Evolutionary conservation across 2,113 vertebrate species (phyloP), one percentile per base, ranked within the genome.

Genomic region (Limnothrissa miodon): DNA sequence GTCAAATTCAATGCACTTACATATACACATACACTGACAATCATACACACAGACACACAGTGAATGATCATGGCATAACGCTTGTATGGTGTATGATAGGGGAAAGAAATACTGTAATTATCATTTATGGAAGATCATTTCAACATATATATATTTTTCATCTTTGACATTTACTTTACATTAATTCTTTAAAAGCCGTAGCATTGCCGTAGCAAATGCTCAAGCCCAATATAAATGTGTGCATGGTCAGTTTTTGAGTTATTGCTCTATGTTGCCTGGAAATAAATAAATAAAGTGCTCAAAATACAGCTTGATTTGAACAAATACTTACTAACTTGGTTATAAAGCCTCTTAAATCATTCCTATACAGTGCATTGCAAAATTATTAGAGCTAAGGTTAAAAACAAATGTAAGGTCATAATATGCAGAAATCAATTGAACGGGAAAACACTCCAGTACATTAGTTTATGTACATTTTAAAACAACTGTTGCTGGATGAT

Each of bases 251-350:
- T 70, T 79, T 81, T 84, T 80, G 84, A 89, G 88, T 46, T 78
- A 42, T 83, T 87, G 88, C 81, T 80, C 85, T 90, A 87, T 90
- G 89, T 87, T 87, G 81, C 82, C 91, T 87, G 86, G 82, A 90
- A 94, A 94, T 93, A 94, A 94, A 94, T 95, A 93, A 93, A 94
- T 94, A 93, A 94, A 93, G 92, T 94, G 92, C 90, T 92, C 90
- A 88, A 89, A 91, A 88, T 89, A 92, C 87, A 90, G 85, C 86
- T 89, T 88, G 87, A 90, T 89, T 86, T 82, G 79, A 85, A 89
- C 85, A 78, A 86, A 85, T 25, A 85, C 33, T 81, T 89, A 82
- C 89, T 90, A 86, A 80, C 74, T 85, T 85, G 84, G 85, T 83
- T 66, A 85, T 81, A 81, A 86, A 84, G 81, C 84, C 80, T 48